Evolutionary conservation across 2,888 invertebrate species (phyloP).

Genomic region (Polia nebulosa): DNA sequence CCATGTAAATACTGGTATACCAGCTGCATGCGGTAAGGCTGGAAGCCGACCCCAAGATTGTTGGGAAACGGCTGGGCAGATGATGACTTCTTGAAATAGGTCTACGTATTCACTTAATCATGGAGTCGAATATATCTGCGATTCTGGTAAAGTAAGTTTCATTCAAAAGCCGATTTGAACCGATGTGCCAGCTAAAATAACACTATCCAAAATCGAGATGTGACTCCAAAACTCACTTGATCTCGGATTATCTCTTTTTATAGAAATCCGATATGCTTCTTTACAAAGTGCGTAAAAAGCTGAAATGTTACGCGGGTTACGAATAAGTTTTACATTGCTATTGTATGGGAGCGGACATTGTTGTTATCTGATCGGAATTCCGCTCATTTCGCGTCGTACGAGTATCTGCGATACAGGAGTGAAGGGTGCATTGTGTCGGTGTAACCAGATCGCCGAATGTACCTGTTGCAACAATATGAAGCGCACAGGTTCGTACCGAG

Average conservation of each 20-base stretch:
- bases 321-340: constrained; percentile 77
- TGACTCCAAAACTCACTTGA: constrained; percentile 30
- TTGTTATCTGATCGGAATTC: constrained; percentile 89
- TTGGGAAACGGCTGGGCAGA: too few relatives aligned
- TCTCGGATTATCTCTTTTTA: constrained; percentile 68
- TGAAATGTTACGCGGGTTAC: constrained; percentile 73
- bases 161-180: constrained; percentile 26
- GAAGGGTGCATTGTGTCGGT: constrained; percentile 80
- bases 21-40: too few relatives aligned
- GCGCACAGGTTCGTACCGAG: constrained; percentile 78
- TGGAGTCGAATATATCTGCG: neutral
- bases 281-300: constrained; percentile 76
- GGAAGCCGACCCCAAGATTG: too few relatives aligned
- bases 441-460: constrained; percentile 86
- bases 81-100: neutral
- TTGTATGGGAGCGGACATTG: constrained; percentile 83
- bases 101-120: neutral
- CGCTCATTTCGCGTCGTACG: constrained; percentile 72
- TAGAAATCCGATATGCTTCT: constrained; percentile 74
- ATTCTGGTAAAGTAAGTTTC: neutral
- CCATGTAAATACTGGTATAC: too few relatives aligned
- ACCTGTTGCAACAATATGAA: constrained; percentile 84
- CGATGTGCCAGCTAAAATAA: constrained; percentile 3
- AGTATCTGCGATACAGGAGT: constrained; percentile 80
- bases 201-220: constrained; percentile 4